Base-by-base conservation (phyloP, 2,888 invertebrate genomes). In the Epirrita christyi region DNA sequence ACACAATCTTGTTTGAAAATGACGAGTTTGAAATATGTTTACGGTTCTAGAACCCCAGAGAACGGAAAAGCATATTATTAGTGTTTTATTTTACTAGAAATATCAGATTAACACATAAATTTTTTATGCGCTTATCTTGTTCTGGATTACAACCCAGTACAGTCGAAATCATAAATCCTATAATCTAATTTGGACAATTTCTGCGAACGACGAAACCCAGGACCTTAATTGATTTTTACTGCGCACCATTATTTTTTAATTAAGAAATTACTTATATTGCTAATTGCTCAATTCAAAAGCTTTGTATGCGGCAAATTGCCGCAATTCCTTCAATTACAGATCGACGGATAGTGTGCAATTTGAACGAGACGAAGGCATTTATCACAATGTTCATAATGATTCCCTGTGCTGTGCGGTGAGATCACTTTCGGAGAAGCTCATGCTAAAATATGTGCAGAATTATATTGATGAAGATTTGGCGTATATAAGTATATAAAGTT, bases 321-420 rank as follows among this genome's bases (percentile, higher is more conserved):
- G 76, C 85, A 86, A 88, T 81, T 85, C 80, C 73, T 73, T 83
- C 83, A 86, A 88, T 88, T 86, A 80, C 66, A 74, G 82, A 86
- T 88, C 81, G 82, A 78, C 80, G 77, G 85, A 85, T 85, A 85
- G 77, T 72, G 68, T 73, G 74, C 83, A 77, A 78, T 80, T 76
- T 79, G 73, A 72, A 70, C 69, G 61, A 75, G 70, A 71, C 72
- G 66, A 76, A 45, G 64, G 66, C 80, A 83, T 83, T 84, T 81
- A 86, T 86, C 82, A 86, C 81, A 78, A 80, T 75, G 72, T 65
- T 63, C 66, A 52, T 74, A 72, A 73, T 75, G 79, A 72, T 54
- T 72, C 66, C 67, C 73, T 68, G 70, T 62, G 21, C 21, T 69
- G 68, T 66, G 63, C 68, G 78, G 75, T 84, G 85, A 85, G 76